Base-by-base conservation (phyloP, 2,113 vertebrate genomes). In the Hiodon alosoides region DNA sequence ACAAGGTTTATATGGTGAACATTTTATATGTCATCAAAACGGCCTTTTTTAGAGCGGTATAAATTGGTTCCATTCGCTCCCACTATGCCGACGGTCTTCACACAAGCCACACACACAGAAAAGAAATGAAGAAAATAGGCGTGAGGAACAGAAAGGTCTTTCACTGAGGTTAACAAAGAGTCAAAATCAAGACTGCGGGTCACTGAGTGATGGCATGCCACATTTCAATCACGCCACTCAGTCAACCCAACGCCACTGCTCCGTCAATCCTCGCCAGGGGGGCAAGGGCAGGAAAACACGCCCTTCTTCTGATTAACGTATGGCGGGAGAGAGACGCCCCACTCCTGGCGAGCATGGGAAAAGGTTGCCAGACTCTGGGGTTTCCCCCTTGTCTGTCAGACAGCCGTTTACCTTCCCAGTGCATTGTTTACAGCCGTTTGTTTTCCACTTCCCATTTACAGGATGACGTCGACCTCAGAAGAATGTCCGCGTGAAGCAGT, bases 41-140 rank as follows among this genome's bases (percentile, higher is more conserved):
- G 76, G 74, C 76, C 73, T 81, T 72, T 13, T 74, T 64, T 85
- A 69, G 67, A 74, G 78, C 78, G 81, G 54, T 65, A 84, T 77
- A 87, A 88, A 86, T 86, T 83, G 80, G 83, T 85, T 88, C 82
- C 86, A 87, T 83, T 83, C 58, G 70, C 69, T 16, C 62, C n/a
- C 76, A 51, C 62, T 66, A 17, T 69, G 72, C 55, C 14, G 60
- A 72, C 67, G 55, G 77, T 58, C 68, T 67, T 54, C 61, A 65
- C 17, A 48, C 73, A 71, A 81, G 74, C 71, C 74, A 70, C 51
- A 11, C 67, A 10, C 47, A 52, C 60, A 9, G 16, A 67, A 79
- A 83, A 17, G 52, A 16, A 72, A 57, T 53, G 47, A 17, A 66
- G n/a, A 50, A 67, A 31, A 62, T 54, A 9, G 57, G 50, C 3